Evolutionary conservation across 2,888 invertebrate genomes (phyloP), one percentile per base, ranked within the genome.

Genomic region (Calliphora vomitoria): DNA sequence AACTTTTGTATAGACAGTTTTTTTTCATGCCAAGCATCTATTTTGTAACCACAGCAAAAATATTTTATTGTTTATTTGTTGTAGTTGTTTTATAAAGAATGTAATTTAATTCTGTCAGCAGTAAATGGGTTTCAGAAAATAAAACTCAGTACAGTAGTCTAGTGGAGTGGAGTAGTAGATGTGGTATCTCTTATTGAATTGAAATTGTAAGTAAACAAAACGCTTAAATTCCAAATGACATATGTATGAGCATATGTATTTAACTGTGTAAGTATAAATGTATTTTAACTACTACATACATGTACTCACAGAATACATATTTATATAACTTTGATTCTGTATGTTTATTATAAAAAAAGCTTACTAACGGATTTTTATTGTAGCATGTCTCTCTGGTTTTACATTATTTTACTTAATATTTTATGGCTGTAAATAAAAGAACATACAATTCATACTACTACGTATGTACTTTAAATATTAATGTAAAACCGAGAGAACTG

Each of bases 101-200:
- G 74, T 74, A 85, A 80, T 69, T 85, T 74, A 78, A 84, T 66
- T 58, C 79, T 84, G 71, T 62, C 71, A 78, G 55, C 78, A 78
- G 8, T 71, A 55, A 79, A 72, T 72, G 18, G 13, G 3, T n/a
- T n/a, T 55, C 18, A 25, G 18, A 75, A 64, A 66, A 81, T 20
- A 50, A 58, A 76, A 41, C 20, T 13, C n/a, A 5, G 58, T 25
- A 11, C 25, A 25, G n/a, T n/a, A 15, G 10, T 6, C 8, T 8
- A 18, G 6, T 58, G 25, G 8, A 18, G 18, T 55, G 6, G 41
- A 8, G 35, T 6, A 44, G 41, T 44, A 44, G n/a, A 53, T 31
- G 25, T 58, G 0, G 31, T 25, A n/a, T 74, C 44, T 20, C 5
- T 10, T 50, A 18, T n/a, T 10, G 64, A 68, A 18, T n/a, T 10